These are phyloP conservation scores for Addax nasomaculatus DNA, from an alignment of 2,113 vertebrate genomes.

Conservation along the genomic window DNA sequence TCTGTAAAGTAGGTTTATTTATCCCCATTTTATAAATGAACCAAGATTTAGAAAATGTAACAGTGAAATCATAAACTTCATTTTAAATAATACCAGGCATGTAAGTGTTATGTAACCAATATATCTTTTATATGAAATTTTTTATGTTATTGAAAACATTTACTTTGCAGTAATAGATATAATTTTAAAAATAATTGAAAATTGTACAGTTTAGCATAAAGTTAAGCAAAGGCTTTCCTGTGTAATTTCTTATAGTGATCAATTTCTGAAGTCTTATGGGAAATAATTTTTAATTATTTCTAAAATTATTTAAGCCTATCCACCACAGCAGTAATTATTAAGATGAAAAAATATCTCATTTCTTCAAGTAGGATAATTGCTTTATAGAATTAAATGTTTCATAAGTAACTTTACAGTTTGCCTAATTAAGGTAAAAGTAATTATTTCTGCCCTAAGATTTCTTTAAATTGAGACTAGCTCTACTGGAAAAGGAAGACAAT, in stretches of 20 bases:
- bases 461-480: neutral
- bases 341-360: neutral
- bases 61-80: constrained; percentile 56
- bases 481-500: neutral
- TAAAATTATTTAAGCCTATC: constrained; percentile 17
- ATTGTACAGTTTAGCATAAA: neutral
- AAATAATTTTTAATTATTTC: constrained; percentile 44
- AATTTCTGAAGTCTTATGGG: constrained; percentile 15
- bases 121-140: constrained; percentile 57
- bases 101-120: constrained; percentile 76
- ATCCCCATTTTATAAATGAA: neutral
- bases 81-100: constrained; percentile 71
- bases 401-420: constrained; percentile 45
- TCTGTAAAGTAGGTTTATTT: neutral
- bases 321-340: constrained; percentile 1
- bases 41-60: neutral
- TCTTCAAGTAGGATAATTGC: neutral
- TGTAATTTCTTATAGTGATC: constrained; percentile 17
- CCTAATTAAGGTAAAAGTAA: constrained; percentile 37
- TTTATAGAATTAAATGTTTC: constrained; percentile 1
- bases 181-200: constrained; percentile 12
- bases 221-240: neutral
- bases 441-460: constrained; percentile 10
- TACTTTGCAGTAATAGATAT: neutral
- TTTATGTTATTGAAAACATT: constrained; percentile 42